phyloP scores from a whole-genome alignment of 2,113 vertebrate genomes.

The Petroica traversi region DNA sequence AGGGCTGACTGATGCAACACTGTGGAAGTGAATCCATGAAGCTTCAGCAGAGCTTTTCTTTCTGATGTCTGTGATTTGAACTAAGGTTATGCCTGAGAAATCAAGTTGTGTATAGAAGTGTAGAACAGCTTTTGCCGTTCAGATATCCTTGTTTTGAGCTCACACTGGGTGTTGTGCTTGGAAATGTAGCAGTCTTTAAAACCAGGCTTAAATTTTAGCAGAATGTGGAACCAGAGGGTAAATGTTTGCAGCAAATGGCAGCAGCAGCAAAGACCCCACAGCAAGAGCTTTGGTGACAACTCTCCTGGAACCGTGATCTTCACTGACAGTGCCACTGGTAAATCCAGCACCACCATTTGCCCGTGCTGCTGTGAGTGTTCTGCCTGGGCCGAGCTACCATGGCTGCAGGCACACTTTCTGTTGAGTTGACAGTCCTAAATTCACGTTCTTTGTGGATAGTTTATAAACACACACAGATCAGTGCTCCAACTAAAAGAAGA shows the following conservation, averaged over 20 bases:
- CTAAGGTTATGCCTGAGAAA: not conserved
- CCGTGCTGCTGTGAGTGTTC: not conserved
- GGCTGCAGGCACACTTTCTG: not conserved
- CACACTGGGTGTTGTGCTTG: accelerated
- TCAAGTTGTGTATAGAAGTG: not conserved
- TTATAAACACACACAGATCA: not conserved
- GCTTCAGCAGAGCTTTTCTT: not conserved
- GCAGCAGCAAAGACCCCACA: not conserved
- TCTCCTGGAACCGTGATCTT: not conserved
- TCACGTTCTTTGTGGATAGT: not conserved
- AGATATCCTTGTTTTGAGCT: not conserved
- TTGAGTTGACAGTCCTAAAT: not conserved
- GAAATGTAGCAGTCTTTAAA: not conserved
- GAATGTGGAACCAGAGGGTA: not conserved
- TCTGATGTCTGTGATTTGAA: not conserved
- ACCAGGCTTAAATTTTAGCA: not conserved
- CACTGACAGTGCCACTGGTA: not conserved
- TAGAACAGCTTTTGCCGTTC: not conserved
- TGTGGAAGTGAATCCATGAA: not conserved
- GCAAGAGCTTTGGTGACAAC: not conserved
- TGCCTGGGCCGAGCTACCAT: not conserved
- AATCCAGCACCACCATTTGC: not conserved
- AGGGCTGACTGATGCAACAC: not conserved
- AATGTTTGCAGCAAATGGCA: not conserved
- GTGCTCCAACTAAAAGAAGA: not conserved